Evolutionary conservation across 2,113 vertebrate genomes (phyloP), one percentile per base, ranked within the genome.

Genomic region (Forbesichthys papilliferus): DNA sequence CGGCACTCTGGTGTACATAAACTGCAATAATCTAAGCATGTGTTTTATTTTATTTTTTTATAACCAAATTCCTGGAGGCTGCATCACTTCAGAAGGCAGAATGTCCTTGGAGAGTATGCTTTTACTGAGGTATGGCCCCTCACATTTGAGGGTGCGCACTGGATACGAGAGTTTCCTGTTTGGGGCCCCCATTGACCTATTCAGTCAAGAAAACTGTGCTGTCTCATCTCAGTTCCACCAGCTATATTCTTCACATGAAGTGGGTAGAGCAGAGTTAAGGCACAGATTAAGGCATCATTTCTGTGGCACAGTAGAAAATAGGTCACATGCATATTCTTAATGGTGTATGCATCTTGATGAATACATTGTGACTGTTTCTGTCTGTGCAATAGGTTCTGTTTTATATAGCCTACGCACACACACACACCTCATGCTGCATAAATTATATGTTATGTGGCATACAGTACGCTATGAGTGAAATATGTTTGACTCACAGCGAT

Each of bases 401-500:
- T 42, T 42, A 6, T 42, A 42, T 8, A 42, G 27, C 64, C 76
- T 48, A 73, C 58, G 27, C 46, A 48, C 8, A 10, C 18, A 42
- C 36, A 61, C 57, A 62, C 20, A 73, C 67, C 57, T 27, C 13
- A 14, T 10, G 71, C 77, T 54, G 66, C 64, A 78, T 73, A 80
- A 84, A 86, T 78, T 68, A 66, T 69, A 77, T 27, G 27, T 27
- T 27, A 27, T 27, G 27, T 27, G 27, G 27, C 27, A 27, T 27
- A 27, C 27, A 27, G 27, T 27, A 27, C 27, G 27, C 27, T 27
- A 0, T 27, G 27, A 27, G 27, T 27, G 1, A 80, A 85, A 79
- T 77, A 69, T 76, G 81, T 58, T 69, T 85, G 84, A 84, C 64
- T 86, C 78, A 84, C 74, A 33, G 69, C 57, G n/a, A 67, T 57